These are phyloP conservation scores for Galaxea fascicularis DNA, from an alignment of 92 coral and sea anemone genomes.

Conservation along the genomic window DNA sequence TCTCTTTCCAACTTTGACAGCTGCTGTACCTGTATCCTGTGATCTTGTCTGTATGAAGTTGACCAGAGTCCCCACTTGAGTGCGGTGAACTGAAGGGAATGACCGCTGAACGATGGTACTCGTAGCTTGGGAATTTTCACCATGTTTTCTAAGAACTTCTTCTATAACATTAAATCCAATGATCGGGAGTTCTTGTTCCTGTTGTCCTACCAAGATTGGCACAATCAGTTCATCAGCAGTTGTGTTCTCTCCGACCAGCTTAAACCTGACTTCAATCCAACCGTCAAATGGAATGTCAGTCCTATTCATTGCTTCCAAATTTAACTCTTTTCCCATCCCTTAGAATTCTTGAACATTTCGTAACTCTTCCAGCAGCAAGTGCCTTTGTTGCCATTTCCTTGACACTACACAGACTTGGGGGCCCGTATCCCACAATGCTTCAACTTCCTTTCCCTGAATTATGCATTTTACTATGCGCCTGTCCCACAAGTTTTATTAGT, in stretches of 20 bases:
- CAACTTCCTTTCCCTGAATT: too few species aligned
- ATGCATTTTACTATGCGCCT: constrained; percentile 59
- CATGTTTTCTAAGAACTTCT: too few species aligned
- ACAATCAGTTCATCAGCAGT: too few species aligned
- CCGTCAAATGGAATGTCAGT: constrained; percentile 67
- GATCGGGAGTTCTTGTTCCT: constrained; percentile 56
- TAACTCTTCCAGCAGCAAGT: too few species aligned
- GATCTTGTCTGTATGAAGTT: too few species aligned
- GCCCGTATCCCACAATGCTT: constrained; percentile 79
- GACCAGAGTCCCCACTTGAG: constrained; percentile 13
- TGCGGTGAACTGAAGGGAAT: constrained; percentile 15
- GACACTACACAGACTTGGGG: constrained; percentile 69
- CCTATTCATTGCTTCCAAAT: too few species aligned
- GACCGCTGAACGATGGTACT: too few species aligned
- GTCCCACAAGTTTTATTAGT: too few species aligned
- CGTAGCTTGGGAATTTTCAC: too few species aligned
- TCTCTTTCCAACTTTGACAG: too few species aligned
- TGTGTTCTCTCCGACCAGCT: constrained; percentile 45
- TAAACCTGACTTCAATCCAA: constrained; percentile 68
- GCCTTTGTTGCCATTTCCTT: constrained; percentile 31
- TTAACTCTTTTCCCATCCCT: constrained; percentile 43
- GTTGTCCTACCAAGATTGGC: constrained; percentile 56
- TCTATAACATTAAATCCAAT: too few species aligned
- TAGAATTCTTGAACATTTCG: constrained; percentile 58
- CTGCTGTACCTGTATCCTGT: too few species aligned